A percentile compares a stretch with the other conserved stretches of the same genome.
Evolutionary conservation across 2,888 invertebrate genomes (phyloP).

Genomic region (Drosophila affinis): DNA sequence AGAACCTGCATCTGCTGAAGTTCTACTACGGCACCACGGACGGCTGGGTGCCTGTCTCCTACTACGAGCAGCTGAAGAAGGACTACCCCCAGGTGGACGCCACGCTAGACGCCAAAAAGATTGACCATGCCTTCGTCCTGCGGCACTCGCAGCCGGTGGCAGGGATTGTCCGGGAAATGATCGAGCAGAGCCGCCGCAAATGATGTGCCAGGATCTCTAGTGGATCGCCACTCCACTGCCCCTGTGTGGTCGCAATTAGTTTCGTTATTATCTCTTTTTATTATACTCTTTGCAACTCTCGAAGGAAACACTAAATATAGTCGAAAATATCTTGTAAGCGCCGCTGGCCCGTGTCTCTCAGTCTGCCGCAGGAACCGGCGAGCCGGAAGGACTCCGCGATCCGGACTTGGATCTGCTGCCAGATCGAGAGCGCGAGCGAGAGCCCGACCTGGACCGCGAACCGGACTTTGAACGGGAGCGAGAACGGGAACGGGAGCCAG

Average conservation of each 20-base stretch:
- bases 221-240: neutral
- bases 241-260: slow-evolving; percentile 13
- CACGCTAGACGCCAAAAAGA: slow-evolving; percentile 86
- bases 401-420: slow-evolving; percentile 37
- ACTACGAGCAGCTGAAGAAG: slow-evolving; percentile 87
- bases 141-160: slow-evolving; percentile 86
- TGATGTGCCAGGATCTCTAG: slow-evolving; percentile 12
- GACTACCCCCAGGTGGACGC: slow-evolving; percentile 87
- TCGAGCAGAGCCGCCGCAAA: slow-evolving; percentile 61
- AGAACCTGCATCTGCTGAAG: slow-evolving; percentile 87
- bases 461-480: slow-evolving; percentile 54
- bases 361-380: slow-evolving; percentile 43
- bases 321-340: slow-evolving; percentile 23
- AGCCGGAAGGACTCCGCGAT: slow-evolving; percentile 63
- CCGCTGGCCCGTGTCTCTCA: neutral
- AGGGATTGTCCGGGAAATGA: slow-evolving; percentile 81
- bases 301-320: slow-evolving; percentile 38
- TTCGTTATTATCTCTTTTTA: slow-evolving; percentile 21
- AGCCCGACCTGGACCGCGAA: slow-evolving; percentile 41
- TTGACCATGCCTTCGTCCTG: slow-evolving; percentile 93
- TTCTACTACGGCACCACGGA: slow-evolving; percentile 92
- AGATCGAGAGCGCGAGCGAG: slow-evolving; percentile 58
- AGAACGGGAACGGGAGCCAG: slow-evolving; percentile 54
- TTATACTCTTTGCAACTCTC: slow-evolving; percentile 27
- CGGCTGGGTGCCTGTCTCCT: slow-evolving; percentile 92